Base-by-base conservation (phyloP, 2,113 vertebrate genomes). In the Riparia riparia region DNA sequence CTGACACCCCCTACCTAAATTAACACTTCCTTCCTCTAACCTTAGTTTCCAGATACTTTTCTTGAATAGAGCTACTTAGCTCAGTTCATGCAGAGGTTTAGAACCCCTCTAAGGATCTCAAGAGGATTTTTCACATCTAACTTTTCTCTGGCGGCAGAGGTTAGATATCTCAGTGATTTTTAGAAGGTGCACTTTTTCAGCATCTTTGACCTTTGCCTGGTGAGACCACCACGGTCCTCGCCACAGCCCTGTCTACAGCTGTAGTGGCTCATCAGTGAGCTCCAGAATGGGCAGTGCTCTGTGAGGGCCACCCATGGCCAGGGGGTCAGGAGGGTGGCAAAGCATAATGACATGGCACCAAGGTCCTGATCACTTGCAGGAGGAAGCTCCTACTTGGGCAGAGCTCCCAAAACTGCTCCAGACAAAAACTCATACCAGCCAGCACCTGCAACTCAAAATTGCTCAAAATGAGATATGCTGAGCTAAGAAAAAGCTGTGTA, bases 211-310 rank as follows among this genome's bases (percentile, higher is more conserved):
- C 24, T 63, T 86, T 58, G 25, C 8, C 31, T 65, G 58, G 6
- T 41, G 53, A 60, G 49, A 82, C 12, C 32, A 60, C 42, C 56
- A 31, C 0, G 1, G 31, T 14, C 4, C 2, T 14, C 0, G 1
- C 32, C 1, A 0, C 21, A 54, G 74, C 25, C n/a, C 66, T 58
- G 10, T 5, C 73, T 51, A 16, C 66, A 72, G 61, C 66, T 66
- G 14, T 3, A 17, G n/a, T 1, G 3, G 14, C 58, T 63, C 1
- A 0, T 34, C 37, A n/a, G 34, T 0, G 5, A 70, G 74, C 17
- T 70, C 57, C 22, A 41, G 66, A 7, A 12, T 19, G 32, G 39
- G 54, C 22, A 70, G 58, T 0, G 7, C 21, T 24, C 51, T 10
- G 1, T 0, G 1, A 2, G 28, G 49, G 19, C 15, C 60, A 11